Evolutionary conservation across 1,140 invertebrate genomes (phyloP), one percentile per base, ranked within the genome.

Genomic region (Hyles euphorbiae): DNA sequence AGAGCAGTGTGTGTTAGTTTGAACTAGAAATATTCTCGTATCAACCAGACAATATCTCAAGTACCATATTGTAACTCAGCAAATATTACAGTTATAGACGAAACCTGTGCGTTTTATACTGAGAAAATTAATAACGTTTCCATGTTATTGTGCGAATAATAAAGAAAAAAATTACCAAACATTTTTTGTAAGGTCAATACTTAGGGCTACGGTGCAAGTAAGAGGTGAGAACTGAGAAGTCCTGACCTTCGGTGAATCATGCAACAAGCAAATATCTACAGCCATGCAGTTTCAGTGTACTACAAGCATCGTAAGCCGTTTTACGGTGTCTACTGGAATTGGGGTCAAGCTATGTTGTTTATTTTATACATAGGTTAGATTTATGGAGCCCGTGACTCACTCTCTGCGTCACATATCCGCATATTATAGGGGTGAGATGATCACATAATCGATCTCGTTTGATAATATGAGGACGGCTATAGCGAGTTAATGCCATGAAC

Each of bases 321-420:
- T 67, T 56, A 68, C 72, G 68, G 65, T 53, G 65, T 63, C 64
- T 68, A 71, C 61, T 36, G 52, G 59, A 62, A 82, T 78, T 71
- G 74, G 56, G 78, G 78, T 78, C 82, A 75, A 74, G 65, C 62
- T 63, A 60, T 73, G 71, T 70, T 74, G 69, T 78, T 78, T 81
- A 76, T 77, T 73, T 68, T 70, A 72, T 72, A 67, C 62, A 69
- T 74, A 71, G 69, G 74, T 84, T 81, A 75, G 72, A 33, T 70
- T 73, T 65, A 70, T 54, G 53, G 58, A 53, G 65, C 52, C 53
- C 61, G 71, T 87, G 82, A 87, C 59, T 85, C 84, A 83, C 64
- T 54, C 56, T 56, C 55, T 77, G 68, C 75, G 76, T 80, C 76
- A 76, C 67, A 64, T 67, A 72, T 61, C 65, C 68, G 64, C 72